Conservation (phyloP, 2,888 invertebrate genomes). For the Melinopterus prodromus region DNA sequence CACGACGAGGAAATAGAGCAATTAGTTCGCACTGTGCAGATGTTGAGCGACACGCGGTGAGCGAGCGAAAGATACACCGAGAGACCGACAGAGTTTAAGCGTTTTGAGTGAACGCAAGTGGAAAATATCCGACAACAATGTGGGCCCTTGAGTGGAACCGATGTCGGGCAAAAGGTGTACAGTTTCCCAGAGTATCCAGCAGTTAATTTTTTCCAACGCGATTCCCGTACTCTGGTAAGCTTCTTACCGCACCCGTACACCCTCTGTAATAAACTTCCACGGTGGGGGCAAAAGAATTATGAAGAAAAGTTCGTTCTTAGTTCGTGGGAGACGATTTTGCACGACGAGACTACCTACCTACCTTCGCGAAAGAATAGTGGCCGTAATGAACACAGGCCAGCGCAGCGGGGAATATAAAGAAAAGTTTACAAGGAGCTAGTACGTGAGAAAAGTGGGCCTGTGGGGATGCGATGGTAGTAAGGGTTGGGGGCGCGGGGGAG, state of each 20-base stretch:
- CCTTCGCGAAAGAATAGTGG: not conserved
- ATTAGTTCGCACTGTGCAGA: not conserved
- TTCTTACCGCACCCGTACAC: not conserved
- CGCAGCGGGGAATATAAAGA: not conserved
- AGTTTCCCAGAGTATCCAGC: conserved; percentile 4
- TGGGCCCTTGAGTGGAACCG: not conserved
- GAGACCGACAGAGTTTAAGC: not conserved
- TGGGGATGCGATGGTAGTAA: not conserved
- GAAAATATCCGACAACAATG: not conserved
- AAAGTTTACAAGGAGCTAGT: conserved; percentile 4
- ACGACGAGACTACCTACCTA: not conserved
- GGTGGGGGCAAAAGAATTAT: not conserved
- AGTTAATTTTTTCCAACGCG: not conserved
- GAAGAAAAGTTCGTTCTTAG: not conserved
- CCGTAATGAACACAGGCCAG: not conserved
- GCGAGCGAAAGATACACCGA: not conserved
- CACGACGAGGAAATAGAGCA: not conserved
- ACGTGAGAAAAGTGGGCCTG: conserved; percentile 4
- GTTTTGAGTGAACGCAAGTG: not conserved
- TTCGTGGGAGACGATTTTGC: not conserved
- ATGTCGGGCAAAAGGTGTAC: not conserved
- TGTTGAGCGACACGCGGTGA: not conserved
- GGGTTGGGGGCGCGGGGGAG: not conserved
- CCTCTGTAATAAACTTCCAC: not conserved
- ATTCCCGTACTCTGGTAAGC: not conserved